Evolutionary conservation across 2,797 vertebrate species (phyloP).

Genomic region (Nannoperca australis): DNA sequence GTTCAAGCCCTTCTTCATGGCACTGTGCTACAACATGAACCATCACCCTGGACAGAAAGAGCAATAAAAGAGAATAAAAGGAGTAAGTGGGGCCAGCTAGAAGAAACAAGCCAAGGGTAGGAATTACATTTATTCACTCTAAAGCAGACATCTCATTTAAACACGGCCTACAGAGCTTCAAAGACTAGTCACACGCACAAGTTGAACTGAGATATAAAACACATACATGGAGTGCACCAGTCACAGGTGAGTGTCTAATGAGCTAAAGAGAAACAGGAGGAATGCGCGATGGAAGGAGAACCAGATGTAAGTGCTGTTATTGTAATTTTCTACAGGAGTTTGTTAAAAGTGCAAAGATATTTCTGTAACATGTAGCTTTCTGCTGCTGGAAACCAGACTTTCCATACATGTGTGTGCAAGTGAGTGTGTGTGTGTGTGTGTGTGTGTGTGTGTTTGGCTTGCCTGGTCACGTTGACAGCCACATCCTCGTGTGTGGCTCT

Average conservation of each 20-base stretch:
- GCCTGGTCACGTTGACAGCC: slow-evolving; percentile 95
- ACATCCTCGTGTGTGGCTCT: slow-evolving; percentile 94
- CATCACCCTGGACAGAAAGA: slow-evolving; percentile 89
- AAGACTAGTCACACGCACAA: slow-evolving; percentile 32
- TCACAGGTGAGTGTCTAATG: slow-evolving; percentile 35
- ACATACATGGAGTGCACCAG: slow-evolving; percentile 4
- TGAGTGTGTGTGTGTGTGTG: slow-evolving; percentile 9
- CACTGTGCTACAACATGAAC: slow-evolving; percentile 98
- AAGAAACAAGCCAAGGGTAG: neutral
- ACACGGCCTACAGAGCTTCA: slow-evolving; percentile 46
- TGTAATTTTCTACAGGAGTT: neutral
- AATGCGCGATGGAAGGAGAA: slow-evolving; percentile 1
- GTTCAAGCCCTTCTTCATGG: slow-evolving; percentile 96
- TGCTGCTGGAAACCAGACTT: slow-evolving; percentile 13
- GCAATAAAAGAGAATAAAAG: neutral
- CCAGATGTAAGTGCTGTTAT: slow-evolving; percentile 14
- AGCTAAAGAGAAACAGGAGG: slow-evolving; percentile 13
- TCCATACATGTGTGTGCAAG: neutral
- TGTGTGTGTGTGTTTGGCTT: slow-evolving; percentile 44
- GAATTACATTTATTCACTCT: slow-evolving; percentile 10
- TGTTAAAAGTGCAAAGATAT: slow-evolving; percentile 12
- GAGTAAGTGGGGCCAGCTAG: neutral
- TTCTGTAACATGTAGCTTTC: neutral
- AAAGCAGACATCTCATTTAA: slow-evolving; percentile 33
- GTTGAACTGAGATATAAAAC: slow-evolving; percentile 8